phyloP scores from a whole-genome alignment of 2,797 vertebrate species.

The Telmatherina bonti region DNA sequence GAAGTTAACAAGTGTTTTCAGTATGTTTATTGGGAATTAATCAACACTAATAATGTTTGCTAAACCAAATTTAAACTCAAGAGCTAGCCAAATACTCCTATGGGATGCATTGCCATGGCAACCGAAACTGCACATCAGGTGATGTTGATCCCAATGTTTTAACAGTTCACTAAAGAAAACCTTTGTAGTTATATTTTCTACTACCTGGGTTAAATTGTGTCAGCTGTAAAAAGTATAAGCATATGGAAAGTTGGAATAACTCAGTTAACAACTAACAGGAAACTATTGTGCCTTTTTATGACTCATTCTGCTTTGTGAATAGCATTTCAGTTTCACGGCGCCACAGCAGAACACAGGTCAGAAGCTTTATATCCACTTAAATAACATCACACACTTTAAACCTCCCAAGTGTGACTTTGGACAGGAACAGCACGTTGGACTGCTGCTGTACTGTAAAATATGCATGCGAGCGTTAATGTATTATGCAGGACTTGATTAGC shows the following conservation, averaged over 20 bases:
- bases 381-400: background rate
- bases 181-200: too few relatives aligned
- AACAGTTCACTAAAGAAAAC: too few relatives aligned
- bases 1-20: too few relatives aligned
- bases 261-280: background rate
- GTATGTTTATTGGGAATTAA: too few relatives aligned
- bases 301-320: background rate
- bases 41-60: too few relatives aligned
- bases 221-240: background rate
- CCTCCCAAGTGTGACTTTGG: background rate
- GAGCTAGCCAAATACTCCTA: too few relatives aligned
- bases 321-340: background rate
- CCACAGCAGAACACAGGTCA: background rate
- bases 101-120: background rate
- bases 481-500: constrained; percentile 42
- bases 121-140: too few relatives aligned
- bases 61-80: too few relatives aligned
- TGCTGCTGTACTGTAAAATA: constrained; percentile 26
- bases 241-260: background rate
- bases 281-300: background rate
- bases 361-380: background rate
- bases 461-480: constrained; percentile 31
- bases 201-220: background rate
- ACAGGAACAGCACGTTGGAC: constrained; percentile 5
- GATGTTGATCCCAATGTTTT: too few relatives aligned